Evolutionary conservation across 2,797 vertebrate genomes (phyloP).

Genomic region (Kryptopterus vitreolus): DNA sequence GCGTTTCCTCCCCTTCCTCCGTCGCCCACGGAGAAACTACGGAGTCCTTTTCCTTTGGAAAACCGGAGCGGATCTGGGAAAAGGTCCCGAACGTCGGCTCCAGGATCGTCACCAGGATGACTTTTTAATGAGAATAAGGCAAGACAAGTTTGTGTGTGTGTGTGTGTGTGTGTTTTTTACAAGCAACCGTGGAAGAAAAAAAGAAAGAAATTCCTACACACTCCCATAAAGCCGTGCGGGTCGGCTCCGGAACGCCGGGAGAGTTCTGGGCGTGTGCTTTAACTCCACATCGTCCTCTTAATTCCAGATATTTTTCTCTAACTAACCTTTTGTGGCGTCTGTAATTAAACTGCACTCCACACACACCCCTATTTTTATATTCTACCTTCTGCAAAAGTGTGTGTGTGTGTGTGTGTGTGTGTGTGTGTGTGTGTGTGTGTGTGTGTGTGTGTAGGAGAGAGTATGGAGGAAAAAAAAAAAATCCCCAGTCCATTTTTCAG

Average conservation of each 20-base stretch:
- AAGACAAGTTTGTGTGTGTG: constrained; percentile 49
- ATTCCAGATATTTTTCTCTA: constrained; percentile 53
- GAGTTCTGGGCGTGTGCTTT: constrained; percentile 23
- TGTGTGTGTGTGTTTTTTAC: constrained; percentile 61
- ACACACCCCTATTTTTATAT: constrained; percentile 5
- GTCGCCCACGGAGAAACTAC: neutral
- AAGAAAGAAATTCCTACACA: constrained; percentile 65
- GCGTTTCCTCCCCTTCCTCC: constrained; percentile 27
- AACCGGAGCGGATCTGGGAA: constrained; percentile 58
- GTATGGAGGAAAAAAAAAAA: neutral
- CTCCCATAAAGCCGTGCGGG: neutral
- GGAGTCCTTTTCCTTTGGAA: constrained; percentile 42
- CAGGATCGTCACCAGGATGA: constrained; percentile 59
- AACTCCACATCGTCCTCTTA: constrained; percentile 32
- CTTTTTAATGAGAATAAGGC: constrained; percentile 65
- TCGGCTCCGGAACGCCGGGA: constrained; percentile 7
- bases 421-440: too few relatives aligned
- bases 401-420: too few relatives aligned
- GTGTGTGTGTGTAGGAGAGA: too few relatives aligned
- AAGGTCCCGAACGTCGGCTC: constrained; percentile 56
- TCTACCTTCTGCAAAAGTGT: constrained; percentile 20
- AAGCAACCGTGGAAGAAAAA: constrained; percentile 64
- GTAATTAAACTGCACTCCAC: constrained; percentile 45
- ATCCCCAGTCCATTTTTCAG: neutral
- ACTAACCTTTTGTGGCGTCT: constrained; percentile 35